Percentiles rank a stretch among this genome's conserved stretches.
These are phyloP conservation scores for Drosophila mimetica DNA, from an alignment of 2,888 invertebrate genomes.

Conservation along the genomic window DNA sequence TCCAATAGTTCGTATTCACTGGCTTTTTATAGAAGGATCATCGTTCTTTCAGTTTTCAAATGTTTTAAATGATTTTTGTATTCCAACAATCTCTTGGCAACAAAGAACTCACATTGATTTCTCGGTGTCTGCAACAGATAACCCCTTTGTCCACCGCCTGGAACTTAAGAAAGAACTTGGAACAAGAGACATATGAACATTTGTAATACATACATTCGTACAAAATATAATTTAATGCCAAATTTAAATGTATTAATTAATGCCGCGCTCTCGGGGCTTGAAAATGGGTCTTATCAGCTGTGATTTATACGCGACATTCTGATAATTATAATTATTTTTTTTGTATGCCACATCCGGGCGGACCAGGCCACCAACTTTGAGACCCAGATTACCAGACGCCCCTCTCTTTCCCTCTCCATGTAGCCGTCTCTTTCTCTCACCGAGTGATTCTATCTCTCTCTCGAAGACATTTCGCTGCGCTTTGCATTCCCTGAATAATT, in stretches of 20 bases:
- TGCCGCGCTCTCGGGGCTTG: slow-evolving; percentile 34
- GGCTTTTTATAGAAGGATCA: too few species aligned
- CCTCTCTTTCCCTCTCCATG: slow-evolving; percentile 1
- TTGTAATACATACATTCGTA: not conserved
- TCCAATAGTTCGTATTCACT: too few species aligned
- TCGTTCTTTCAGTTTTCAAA: too few species aligned
- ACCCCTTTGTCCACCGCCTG: slow-evolving; percentile 65
- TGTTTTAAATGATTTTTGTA: not conserved
- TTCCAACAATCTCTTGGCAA: slow-evolving; percentile 37
- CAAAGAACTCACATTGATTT: slow-evolving; percentile 65
- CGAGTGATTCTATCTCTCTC: not conserved
- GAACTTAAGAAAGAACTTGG: slow-evolving; percentile 3
- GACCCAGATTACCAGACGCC: slow-evolving; percentile 61
- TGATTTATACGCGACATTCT: slow-evolving; percentile 66
- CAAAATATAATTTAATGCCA: slow-evolving; percentile 66
- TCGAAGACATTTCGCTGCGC: slow-evolving; percentile 48
- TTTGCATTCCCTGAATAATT: slow-evolving; percentile 55
- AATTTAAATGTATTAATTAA: slow-evolving; percentile 75
- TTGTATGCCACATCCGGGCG: slow-evolving; percentile 72
- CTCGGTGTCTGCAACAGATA: slow-evolving; percentile 60
- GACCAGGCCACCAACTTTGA: slow-evolving; percentile 55
- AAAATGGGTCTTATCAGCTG: slow-evolving; percentile 56
- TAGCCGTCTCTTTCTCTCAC: slow-evolving; percentile 1
- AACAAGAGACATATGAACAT: not conserved
- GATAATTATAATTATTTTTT: slow-evolving; percentile 27